Evolutionary conservation across 2,113 vertebrate species (phyloP).

Genomic region (Epinephelus cyanopodus): DNA sequence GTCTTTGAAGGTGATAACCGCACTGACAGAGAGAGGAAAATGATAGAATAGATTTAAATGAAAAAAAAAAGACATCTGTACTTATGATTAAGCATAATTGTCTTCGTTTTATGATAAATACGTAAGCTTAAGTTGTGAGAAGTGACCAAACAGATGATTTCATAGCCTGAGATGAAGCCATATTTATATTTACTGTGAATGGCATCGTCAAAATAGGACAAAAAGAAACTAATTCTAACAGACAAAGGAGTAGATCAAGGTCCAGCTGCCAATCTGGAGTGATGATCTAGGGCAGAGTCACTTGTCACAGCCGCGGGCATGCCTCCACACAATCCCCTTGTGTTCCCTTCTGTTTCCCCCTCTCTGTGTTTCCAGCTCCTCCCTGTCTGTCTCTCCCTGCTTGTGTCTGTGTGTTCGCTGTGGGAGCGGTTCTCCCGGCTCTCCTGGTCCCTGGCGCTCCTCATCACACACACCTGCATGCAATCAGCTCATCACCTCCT

Average conservation of each 20-base stretch:
- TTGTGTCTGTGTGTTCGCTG: too few relatives aligned
- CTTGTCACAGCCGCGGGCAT: too few relatives aligned
- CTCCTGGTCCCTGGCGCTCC: too few relatives aligned
- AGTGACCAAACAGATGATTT: not conserved
- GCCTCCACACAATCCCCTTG: too few relatives aligned
- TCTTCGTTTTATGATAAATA: not conserved
- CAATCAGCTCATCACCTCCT: too few relatives aligned
- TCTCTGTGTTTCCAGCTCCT: too few relatives aligned
- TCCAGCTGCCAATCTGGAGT: not conserved
- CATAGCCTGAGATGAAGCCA: not conserved
- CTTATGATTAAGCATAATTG: not conserved
- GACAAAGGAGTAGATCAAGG: not conserved
- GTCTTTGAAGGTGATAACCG: slow-evolving; percentile 15
- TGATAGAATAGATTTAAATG: not conserved
- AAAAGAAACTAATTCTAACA: not conserved
- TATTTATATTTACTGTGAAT: too few relatives aligned
- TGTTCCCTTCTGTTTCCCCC: too few relatives aligned
- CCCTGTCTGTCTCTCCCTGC: too few relatives aligned
- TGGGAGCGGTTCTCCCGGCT: too few relatives aligned
- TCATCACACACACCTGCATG: too few relatives aligned
- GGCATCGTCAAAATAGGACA: not conserved
- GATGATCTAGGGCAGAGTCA: not conserved
- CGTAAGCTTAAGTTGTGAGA: not conserved
- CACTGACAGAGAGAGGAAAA: not conserved
- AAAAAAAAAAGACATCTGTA: not conserved